Base-by-base conservation (phyloP, 2,797 vertebrate genomes). In the Aplochiton taeniatus region DNA sequence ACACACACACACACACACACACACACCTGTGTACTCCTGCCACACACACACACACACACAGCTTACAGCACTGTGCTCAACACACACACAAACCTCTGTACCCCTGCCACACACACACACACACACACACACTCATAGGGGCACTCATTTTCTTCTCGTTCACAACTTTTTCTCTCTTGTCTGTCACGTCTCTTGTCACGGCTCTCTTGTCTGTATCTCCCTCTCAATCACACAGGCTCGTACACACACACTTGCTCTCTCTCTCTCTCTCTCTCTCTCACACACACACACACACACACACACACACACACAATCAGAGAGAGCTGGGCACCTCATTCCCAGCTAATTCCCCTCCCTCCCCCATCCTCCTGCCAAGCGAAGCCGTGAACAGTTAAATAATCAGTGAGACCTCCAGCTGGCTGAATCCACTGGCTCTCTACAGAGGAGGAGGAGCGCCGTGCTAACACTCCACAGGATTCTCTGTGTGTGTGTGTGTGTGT, bases 311-410 rank as follows among this genome's bases (percentile, higher is more conserved):
- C 20, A 52, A 77, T 88, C 83, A 87, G 71, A 60, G 87, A 41
- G 49, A 73, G 71, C n/a, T n/a, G n/a, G n/a, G 72, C 64, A 77
- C 71, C 81, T 83, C 86, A 85, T 88, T 84, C 80, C 80, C 78
- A 51, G 73, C 83, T 91, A 89, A 88, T 88, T 85, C 72, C 72
- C 80, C 87, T 88, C 87, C 86, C 72, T 76, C 85, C 83, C 85
- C 86, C 83, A 80, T 81, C 78, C 63, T 63, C 77, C 74, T 89
- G 89, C 86, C 90, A 90, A 88, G 87, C 86, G 87, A 87, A 90
- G 82, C 91, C 84, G 83, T 78, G 79, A 90, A 89, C 84, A 85
- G 86, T 89, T 90, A 90, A 92, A 90, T 89, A 90, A 91, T 91
- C 89, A 89, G 86, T 78, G 83, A 90, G 81, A 84, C 85, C 85